Percentiles rank a stretch among this genome's conserved stretches.
These are phyloP conservation scores for Leptodactylus fallax DNA, from an alignment of 2,797 vertebrate species.

Conservation along the genomic window DNA sequence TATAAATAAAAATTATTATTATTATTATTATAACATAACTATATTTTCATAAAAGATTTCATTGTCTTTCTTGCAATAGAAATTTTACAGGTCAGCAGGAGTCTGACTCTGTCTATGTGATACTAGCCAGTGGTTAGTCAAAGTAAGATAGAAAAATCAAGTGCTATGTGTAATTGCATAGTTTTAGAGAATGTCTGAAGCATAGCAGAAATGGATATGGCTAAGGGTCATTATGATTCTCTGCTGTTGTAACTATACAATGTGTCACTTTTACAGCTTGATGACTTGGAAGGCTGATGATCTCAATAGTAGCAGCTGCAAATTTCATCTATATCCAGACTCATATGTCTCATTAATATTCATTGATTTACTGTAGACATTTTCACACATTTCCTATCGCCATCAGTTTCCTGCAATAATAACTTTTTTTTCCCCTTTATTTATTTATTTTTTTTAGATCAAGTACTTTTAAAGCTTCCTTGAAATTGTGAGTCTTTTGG, in stretches of 20 bases:
- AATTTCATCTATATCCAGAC: neutral
- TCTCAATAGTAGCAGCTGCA: neutral
- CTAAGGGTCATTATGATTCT: neutral
- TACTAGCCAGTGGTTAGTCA: neutral
- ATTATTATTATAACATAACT: too few species aligned
- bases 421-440: neutral
- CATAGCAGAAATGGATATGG: neutral
- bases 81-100: neutral
- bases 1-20: too few species aligned
- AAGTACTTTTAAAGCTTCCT: constrained; percentile 6
- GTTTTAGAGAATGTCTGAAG: neutral
- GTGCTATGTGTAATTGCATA: neutral
- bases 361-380: constrained; percentile 8
- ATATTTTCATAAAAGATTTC: too few species aligned
- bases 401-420: neutral
- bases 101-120: neutral
- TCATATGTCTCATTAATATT: constrained; percentile 2
- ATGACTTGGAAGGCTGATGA: neutral
- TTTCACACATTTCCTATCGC: neutral
- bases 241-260: neutral
- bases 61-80: too few species aligned
- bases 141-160: neutral
- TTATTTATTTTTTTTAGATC: neutral
- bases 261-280: neutral
- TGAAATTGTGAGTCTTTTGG: constrained; percentile 1